Percentiles rank a stretch among this genome's conserved stretches.
Evolutionary conservation across 2,888 invertebrate species (phyloP).

Genomic region (Megastigmus dorsalis): DNA sequence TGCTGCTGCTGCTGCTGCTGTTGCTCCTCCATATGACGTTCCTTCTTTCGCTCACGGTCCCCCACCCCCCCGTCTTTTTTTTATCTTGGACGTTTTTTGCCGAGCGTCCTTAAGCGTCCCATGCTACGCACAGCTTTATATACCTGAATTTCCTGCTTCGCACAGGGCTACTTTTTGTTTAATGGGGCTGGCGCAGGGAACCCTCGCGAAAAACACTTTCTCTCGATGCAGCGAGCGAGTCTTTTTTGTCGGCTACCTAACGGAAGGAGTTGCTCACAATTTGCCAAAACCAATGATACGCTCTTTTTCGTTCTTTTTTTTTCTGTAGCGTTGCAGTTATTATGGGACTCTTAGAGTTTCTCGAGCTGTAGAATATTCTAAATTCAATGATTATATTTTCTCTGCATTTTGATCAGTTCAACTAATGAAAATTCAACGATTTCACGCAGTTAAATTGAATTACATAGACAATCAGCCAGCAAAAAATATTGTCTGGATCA

Average conservation of each 20-base stretch:
- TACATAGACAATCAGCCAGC: no score
- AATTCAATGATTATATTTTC: no score
- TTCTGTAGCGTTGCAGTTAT: no score
- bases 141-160: constrained; percentile 26
- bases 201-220: constrained; percentile 4
- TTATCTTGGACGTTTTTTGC: neutral
- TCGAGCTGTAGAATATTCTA: no score
- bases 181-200: neutral
- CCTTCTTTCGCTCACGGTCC: constrained; percentile 42
- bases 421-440: no score
- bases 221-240: neutral
- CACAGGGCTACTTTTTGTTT: neutral
- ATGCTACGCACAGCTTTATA: neutral
- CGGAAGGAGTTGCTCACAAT: no score
- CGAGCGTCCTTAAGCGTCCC: constrained; percentile 1
- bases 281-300: no score
- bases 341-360: no score
- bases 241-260: neutral
- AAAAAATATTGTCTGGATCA: no score
- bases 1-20: constrained; percentile 55
- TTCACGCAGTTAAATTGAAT: no score
- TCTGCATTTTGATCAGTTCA: no score
- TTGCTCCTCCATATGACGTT: constrained; percentile 58
- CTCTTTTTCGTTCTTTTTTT: no score
- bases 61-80: neutral